These are phyloP conservation scores for Mustelus asterias DNA, from an alignment of 2,113 vertebrate species.

Conservation along the genomic window DNA sequence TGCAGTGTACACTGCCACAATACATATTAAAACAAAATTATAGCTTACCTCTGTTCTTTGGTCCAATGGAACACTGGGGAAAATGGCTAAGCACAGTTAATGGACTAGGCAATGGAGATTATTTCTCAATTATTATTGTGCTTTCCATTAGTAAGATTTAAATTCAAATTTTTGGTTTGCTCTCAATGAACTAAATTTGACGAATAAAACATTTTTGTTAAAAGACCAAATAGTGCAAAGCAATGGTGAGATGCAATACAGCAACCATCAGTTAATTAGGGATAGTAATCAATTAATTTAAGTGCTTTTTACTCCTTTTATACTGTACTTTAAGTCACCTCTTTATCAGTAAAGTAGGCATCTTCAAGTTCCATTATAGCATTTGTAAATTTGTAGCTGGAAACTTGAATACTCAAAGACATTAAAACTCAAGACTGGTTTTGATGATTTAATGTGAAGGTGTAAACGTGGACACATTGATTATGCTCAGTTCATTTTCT, in stretches of 20 bases:
- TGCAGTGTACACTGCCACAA: neutral
- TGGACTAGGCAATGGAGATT: neutral
- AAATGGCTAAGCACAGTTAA: neutral
- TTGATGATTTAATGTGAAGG: neutral
- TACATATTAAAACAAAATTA: neutral
- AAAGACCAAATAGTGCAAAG: neutral
- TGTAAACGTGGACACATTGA: neutral
- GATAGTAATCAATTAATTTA: neutral
- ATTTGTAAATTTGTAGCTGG: neutral
- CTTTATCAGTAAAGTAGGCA: neutral
- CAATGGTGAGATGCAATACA: neutral
- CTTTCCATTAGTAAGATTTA: neutral
- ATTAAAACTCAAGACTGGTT: neutral
- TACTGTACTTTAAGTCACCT: neutral
- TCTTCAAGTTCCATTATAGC: neutral
- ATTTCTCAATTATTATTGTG: neutral
- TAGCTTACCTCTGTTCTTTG: neutral
- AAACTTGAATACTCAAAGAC: neutral
- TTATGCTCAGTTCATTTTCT: neutral
- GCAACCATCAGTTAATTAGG: neutral
- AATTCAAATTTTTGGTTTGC: neutral
- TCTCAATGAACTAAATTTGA: neutral
- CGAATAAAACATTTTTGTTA: neutral
- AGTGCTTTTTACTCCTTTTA: neutral
- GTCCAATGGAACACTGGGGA: neutral